phyloP scores from a whole-genome alignment of 2,888 invertebrate species.

The Amblyjoppa fuscipennis region DNA sequence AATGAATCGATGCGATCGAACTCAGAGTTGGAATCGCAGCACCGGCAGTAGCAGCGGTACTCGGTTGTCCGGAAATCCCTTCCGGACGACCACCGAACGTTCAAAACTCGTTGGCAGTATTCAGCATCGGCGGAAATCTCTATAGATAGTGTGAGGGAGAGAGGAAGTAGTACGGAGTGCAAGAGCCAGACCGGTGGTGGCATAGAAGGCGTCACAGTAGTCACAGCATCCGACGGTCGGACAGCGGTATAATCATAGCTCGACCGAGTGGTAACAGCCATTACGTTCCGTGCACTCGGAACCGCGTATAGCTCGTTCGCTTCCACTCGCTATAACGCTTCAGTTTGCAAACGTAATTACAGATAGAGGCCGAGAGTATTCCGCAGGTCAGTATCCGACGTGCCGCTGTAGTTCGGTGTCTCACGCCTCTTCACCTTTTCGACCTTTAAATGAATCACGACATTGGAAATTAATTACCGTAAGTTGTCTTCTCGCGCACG shows the following conservation, averaged over 20 bases:
- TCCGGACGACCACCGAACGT: slow-evolving; percentile 42
- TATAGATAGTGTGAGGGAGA: slow-evolving; percentile 31
- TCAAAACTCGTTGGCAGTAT: slow-evolving; percentile 44
- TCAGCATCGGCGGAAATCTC: slow-evolving; percentile 19
- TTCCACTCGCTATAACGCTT: slow-evolving; percentile 30
- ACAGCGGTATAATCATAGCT: slow-evolving; percentile 63
- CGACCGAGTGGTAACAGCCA: slow-evolving; percentile 61
- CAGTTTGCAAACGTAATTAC: slow-evolving; percentile 60
- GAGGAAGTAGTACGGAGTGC: slow-evolving; percentile 2
- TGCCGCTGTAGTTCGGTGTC: neutral
- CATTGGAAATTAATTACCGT: slow-evolving; percentile 26
- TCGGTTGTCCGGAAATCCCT: slow-evolving; percentile 44
- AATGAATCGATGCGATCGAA: slow-evolving; percentile 42
- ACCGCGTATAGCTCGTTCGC: slow-evolving; percentile 36
- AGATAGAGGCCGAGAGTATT: slow-evolving; percentile 56
- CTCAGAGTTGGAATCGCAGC: slow-evolving; percentile 7
- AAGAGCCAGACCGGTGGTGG: slow-evolving; percentile 29
- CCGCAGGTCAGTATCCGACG: slow-evolving; percentile 31
- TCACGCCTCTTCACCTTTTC: neutral
- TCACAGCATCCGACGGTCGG: slow-evolving; percentile 57
- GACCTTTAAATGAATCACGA: slow-evolving; percentile 14
- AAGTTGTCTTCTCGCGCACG: neutral
- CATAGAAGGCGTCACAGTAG: slow-evolving; percentile 46
- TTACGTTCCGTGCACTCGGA: slow-evolving; percentile 56
- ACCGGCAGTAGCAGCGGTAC: slow-evolving; percentile 16